Percentiles rank a stretch among this genome's conserved stretches.
These are phyloP conservation scores for Cathartes aura DNA, from an alignment of 2,113 vertebrate genomes.

Conservation along the genomic window DNA sequence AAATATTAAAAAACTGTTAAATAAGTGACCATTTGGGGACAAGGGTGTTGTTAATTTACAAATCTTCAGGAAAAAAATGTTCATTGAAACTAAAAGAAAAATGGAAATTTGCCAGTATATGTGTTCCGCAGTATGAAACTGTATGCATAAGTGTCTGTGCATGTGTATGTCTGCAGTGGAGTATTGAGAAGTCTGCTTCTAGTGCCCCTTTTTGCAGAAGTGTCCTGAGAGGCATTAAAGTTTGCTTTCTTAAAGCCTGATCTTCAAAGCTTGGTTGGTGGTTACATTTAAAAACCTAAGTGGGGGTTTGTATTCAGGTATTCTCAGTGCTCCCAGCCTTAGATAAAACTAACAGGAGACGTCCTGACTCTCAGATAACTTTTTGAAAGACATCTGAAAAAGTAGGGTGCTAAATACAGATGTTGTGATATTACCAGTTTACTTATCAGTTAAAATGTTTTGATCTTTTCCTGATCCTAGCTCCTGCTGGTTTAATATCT, in stretches of 20 bases:
- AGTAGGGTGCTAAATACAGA: not conserved
- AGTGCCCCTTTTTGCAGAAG: not conserved
- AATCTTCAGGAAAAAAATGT: not conserved
- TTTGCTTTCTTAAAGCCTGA: not conserved
- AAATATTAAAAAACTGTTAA: not conserved
- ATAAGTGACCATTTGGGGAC: not conserved
- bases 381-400: not conserved
- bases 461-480: not conserved
- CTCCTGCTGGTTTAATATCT: not conserved
- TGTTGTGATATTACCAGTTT: not conserved
- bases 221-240: not conserved
- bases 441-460: not conserved
- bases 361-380: not conserved
- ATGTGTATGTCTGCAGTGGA: not conserved
- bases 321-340: not conserved
- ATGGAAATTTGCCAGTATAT: not conserved
- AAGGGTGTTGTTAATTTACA: not conserved
- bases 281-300: not conserved
- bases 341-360: not conserved
- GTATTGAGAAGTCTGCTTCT: not conserved
- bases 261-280: not conserved
- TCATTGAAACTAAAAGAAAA: not conserved
- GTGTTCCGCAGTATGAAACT: not conserved
- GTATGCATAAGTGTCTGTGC: not conserved
- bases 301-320: not conserved